Base-by-base conservation (phyloP, 2,888 invertebrate species). In the Harpagoxenus sublaevis region DNA sequence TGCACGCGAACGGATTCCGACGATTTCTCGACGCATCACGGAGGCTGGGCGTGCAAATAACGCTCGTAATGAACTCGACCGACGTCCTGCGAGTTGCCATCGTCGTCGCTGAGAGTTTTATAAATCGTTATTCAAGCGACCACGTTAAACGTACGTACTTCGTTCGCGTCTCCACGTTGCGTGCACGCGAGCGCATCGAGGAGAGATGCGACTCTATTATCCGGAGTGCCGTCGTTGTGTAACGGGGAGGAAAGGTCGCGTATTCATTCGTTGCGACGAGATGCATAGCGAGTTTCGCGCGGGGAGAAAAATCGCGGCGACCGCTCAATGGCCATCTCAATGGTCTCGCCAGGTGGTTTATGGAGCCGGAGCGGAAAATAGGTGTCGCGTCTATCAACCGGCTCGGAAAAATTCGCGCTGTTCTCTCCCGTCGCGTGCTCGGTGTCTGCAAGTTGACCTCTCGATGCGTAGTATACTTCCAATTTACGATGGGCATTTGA, bases 241-340 rank as follows among this genome's bases (percentile, higher is more conserved):
- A 87, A 89, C 62, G 35, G 74, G 55, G 84, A 85, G 86, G 83
- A 86, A 87, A 84, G 70, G 78, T 85, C 82, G 85, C 65, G 74
- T 55, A 53, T 85, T 88, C 82, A 77, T 60, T 83, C 81, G 83
- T 65, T 42, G 81, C 66, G 60, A 82, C 55, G 51, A 53, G 73
- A 68, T 39, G 63, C 53, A 62, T 66, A 73, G 60, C 5, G 78
- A 35, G 65, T 62, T 45, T 9, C 81, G 55, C 87, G 87, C 65
- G 81, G 48, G 65, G 83, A 60, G 84, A 85, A 85, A 89, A 75
- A 85, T 79, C 68, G 60, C 60, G 60, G n/a, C 83, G 77, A 48
- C 70, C 70, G 79, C 73, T 51, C 62, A 48, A 55, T 84, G 74
- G 51, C 86, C 84, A 75, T 79, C 86, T 57, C 65, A 31, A 83